Percentiles rank a stretch among this genome's conserved stretches.
phyloP scores from a whole-genome alignment of 2,113 vertebrate genomes.

The Ursus arctos region DNA sequence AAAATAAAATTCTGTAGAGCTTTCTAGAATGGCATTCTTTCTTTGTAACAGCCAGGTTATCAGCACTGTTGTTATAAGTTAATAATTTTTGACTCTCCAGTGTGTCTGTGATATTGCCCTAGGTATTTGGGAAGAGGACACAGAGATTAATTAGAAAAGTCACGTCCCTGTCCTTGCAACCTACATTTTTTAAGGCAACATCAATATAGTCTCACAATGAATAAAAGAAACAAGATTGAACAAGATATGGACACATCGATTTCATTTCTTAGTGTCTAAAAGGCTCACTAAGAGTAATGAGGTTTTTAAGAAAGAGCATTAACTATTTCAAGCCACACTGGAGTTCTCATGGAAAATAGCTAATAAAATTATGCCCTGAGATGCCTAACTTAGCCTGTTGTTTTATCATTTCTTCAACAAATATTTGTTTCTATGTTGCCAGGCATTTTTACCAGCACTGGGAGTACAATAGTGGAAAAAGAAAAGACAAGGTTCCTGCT shows the following conservation, averaged over 20 bases:
- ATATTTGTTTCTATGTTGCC: not conserved
- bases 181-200: not conserved
- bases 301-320: not conserved
- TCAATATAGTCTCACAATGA: conserved; percentile 17
- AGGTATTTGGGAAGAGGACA: conserved; percentile 22
- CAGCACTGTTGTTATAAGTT: not conserved
- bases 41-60: not conserved
- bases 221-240: conserved; percentile 51
- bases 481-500: not conserved
- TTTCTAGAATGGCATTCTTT: not conserved
- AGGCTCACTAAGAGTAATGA: not conserved
- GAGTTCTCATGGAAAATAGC: not conserved
- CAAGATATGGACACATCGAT: not conserved
- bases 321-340: not conserved
- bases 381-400: not conserved
- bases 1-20: not conserved
- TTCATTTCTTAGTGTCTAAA: conserved; percentile 55
- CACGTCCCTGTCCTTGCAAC: not conserved
- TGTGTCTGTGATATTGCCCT: conserved; percentile 16
- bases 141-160: conserved; percentile 52
- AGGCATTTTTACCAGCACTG: not conserved
- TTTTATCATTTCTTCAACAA: not conserved
- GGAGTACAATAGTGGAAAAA: not conserved
- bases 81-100: conserved; percentile 40
- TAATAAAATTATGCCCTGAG: not conserved